Evolutionary conservation across 2,888 invertebrate genomes (phyloP), one percentile per base, ranked within the genome.

Genomic region (Trachelus iudaicus): DNA sequence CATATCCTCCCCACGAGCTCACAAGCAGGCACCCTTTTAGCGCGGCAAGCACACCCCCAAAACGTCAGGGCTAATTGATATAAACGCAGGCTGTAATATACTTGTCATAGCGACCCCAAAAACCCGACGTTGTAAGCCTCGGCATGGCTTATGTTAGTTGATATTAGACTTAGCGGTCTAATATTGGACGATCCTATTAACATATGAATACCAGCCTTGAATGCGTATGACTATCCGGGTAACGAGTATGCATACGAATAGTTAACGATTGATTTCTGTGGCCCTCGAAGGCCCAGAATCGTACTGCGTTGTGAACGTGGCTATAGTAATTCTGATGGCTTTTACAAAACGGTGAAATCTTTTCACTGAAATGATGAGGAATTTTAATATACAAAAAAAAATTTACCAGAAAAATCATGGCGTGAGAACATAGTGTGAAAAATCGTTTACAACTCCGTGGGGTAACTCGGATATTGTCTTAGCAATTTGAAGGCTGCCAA

Each of bases 61-160:
- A 89, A 89, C 87, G 91, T 91, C 91, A 90, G 83, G 81, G 87
- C 90, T 91, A 91, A 91, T 91, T 91, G 90, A 91, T 91, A 91
- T 91, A 91, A 91, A 91, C 90, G 91, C 87, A 85, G 83, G 86
- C 82, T 85, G 90, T 90, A 91, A 91, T 91, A 91, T 91, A 91
- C 90, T 90, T 91, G 91, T 91, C 91, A 91, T 91, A 91, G 85
- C 85, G 85, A 83, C 85, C 76, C 79, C 73, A 71, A 68, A 73
- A 76, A 69, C 33, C 75, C 69, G 79, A 76, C 56, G 71, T 56
- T 56, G 81, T 82, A 83, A 84, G 77, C 82, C 71, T 31, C 81
- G 85, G 82, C 84, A 81, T 68, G 85, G 85, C 83, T 85, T 85
- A 85, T 85, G 82, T 86, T 83, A 85, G 83, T 84, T 85, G 88